Conservation (phyloP, 2,888 invertebrate genomes). For the Vannuccia rotundouncinata region DNA sequence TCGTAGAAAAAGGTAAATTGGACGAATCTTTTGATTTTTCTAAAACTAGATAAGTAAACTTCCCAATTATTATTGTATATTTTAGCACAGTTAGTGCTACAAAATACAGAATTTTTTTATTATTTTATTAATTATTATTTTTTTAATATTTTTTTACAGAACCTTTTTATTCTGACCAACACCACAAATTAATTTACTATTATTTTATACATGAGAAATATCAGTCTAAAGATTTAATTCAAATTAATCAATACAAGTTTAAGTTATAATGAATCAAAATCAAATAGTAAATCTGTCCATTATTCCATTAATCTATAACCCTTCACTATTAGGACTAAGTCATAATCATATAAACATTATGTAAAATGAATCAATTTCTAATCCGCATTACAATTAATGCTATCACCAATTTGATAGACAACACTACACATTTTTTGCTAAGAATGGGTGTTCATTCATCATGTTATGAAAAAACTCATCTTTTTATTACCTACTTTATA, state of each 20-base stretch:
- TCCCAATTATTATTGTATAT: not conserved
- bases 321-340: not conserved
- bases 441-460: not conserved
- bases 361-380: not conserved
- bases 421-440: not conserved
- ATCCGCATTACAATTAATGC: not conserved
- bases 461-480: not conserved
- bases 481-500: not conserved
- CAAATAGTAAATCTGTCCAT: not conserved
- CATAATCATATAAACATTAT: not conserved
- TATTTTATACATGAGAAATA: not conserved
- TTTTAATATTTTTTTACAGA: too few relatives aligned
- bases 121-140: too few relatives aligned
- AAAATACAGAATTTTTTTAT: not conserved
- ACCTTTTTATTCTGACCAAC: not conserved
- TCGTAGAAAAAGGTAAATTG: not conserved
- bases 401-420: not conserved
- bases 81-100: not conserved
- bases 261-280: slow-evolving; percentile 22
- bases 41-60: not conserved
- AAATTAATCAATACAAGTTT: slow-evolving; percentile 23
- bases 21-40: not conserved
- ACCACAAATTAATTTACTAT: not conserved
- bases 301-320: not conserved
- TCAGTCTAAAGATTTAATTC: not conserved